Evolutionary conservation across 2,113 vertebrate species (phyloP), one percentile per base, ranked within the genome.

Genomic region (Odobenus rosmarus): DNA sequence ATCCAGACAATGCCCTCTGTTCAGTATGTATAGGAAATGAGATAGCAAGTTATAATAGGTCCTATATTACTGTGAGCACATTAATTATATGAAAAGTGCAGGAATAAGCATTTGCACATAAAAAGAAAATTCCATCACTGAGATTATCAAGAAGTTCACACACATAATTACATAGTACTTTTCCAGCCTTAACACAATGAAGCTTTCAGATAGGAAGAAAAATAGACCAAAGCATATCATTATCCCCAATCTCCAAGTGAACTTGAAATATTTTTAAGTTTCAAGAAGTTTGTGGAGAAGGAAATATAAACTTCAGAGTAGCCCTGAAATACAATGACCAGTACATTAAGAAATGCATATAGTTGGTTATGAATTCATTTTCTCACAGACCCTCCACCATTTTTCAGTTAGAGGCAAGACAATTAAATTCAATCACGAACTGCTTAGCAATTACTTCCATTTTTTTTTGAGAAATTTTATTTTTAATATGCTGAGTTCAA

Each of bases 51-150:
- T 88, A 76, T 61, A 95, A 96, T 89, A 92, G 62, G 46, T 72
- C 24, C 83, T 21, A 72, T 53, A 61, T 64, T 96, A 91, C 64
- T 80, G 42, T 95, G 46, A 93, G 90, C 84, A 91, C 92, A 97
- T 96, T 98, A 98, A 98, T 98, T 96, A 97, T 87, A 87, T 76
- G 85, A 96, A 96, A 97, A 98, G 72, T 94, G 36, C 84, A 97
- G 72, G 79, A 93, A 93, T 88, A 96, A 97, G 94, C 82, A 96
- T 96, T 36, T 97, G 81, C 87, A 96, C 72, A 98, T 87, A 94
- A 97, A 97, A 96, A 95, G 96, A 96, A 93, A 97, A 88, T 94
- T 88, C 71, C 83, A 86, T 85, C 97, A 67, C 1, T 76, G 46
- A 95, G 88, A 98, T 95, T 92, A 96, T 96, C 62, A n/a, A 79